A percentile compares a stretch with the other conserved stretches of the same genome.
Conservation (phyloP, 2,797 vertebrate genomes). For the Chaetodon trifasciatus region DNA sequence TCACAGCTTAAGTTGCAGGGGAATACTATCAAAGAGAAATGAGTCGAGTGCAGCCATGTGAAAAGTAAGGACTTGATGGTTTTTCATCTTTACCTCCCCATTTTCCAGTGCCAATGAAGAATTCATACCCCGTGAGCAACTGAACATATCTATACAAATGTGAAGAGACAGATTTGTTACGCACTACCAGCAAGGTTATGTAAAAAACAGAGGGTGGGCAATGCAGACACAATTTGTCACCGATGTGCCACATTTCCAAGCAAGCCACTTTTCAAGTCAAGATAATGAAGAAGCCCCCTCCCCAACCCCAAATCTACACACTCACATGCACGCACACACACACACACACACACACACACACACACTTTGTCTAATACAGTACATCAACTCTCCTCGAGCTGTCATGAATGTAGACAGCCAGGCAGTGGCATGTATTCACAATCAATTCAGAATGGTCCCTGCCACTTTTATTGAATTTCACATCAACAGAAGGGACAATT, state of each 20-base stretch:
- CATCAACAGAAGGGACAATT: slow-evolving; percentile 81
- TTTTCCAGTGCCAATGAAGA: slow-evolving; percentile 60
- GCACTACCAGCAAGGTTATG: slow-evolving; percentile 75
- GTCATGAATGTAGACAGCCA: slow-evolving; percentile 74
- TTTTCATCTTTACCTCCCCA: slow-evolving; percentile 54
- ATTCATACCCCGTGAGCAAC: slow-evolving; percentile 69
- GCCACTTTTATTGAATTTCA: slow-evolving; percentile 80
- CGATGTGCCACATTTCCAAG: slow-evolving; percentile 61
- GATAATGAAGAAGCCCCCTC: slow-evolving; percentile 65
- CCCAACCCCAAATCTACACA: neutral
- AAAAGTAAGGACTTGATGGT: slow-evolving; percentile 64
- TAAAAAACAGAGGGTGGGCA: slow-evolving; percentile 62
- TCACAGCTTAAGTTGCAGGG: slow-evolving; percentile 68
- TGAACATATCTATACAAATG: slow-evolving; percentile 71
- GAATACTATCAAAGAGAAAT: slow-evolving; percentile 67
- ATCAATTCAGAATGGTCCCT: slow-evolving; percentile 74
- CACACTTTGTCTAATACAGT: slow-evolving; percentile 56
- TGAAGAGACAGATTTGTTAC: slow-evolving; percentile 70
- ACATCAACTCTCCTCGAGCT: slow-evolving; percentile 67
- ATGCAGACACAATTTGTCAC: slow-evolving; percentile 67
- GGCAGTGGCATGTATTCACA: slow-evolving; percentile 74
- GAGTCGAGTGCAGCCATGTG: slow-evolving; percentile 72
- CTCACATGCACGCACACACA: slow-evolving; percentile 8
- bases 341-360: neutral
- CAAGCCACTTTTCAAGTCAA: slow-evolving; percentile 71